phyloP scores from a whole-genome alignment of 2,797 vertebrate genomes.

The Hyperoplus lanceolatus region DNA sequence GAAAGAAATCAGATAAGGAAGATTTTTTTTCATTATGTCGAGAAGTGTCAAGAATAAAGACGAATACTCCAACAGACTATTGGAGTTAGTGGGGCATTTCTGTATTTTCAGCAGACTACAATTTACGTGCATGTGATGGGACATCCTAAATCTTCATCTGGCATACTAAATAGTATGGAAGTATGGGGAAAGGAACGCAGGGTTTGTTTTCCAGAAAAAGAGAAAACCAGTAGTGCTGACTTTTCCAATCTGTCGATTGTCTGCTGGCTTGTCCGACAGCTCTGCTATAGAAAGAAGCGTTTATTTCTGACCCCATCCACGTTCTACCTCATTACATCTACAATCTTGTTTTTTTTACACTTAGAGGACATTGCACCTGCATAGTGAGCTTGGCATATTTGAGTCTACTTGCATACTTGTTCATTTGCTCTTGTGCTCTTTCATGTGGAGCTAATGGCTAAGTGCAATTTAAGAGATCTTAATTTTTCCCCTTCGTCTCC shows the following conservation, averaged over 20 bases:
- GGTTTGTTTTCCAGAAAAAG: constrained; percentile 38
- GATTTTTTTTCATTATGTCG: too few species aligned
- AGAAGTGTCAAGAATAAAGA: too few species aligned
- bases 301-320: constrained; percentile 73
- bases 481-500: neutral
- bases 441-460: constrained; percentile 67
- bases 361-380: constrained; percentile 76
- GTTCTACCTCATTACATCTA: constrained; percentile 83
- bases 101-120: too few species aligned
- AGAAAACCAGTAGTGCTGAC: constrained; percentile 72
- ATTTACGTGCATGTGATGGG: too few species aligned
- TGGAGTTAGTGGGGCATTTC: too few species aligned
- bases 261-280: constrained; percentile 71
- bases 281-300: constrained; percentile 73
- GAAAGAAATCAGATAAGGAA: too few species aligned
- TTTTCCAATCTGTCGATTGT: constrained; percentile 65
- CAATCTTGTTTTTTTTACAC: constrained; percentile 72
- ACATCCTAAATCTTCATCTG: too few species aligned
- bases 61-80: too few species aligned
- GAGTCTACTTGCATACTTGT: constrained; percentile 59
- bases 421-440: constrained; percentile 70
- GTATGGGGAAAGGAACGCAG: too few species aligned
- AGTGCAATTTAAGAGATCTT: constrained; percentile 21
- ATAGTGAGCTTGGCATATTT: constrained; percentile 71
- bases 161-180: too few species aligned